phyloP scores from a whole-genome alignment of 92 coral and sea anemone species.

The Zoanthus sociatus region DNA sequence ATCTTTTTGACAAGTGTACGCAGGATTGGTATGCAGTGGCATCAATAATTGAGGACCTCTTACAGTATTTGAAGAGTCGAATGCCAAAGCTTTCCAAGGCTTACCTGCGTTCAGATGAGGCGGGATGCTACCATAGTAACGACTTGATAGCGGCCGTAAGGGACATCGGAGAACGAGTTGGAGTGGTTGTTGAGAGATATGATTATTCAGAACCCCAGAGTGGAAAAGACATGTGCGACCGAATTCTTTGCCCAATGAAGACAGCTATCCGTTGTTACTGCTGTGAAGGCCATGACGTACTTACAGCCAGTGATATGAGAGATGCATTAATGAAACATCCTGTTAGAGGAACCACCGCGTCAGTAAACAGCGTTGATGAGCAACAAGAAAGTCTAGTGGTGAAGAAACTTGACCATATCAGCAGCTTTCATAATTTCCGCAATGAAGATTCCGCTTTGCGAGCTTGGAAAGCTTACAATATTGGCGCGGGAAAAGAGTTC shows the following conservation, averaged over 20 bases:
- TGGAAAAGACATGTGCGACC: slow-evolving; percentile 39
- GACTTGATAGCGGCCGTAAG: background rate
- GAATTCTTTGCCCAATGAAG: slow-evolving; percentile 34
- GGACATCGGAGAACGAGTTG: slow-evolving; percentile 7
- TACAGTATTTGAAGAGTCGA: background rate
- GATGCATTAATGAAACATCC: slow-evolving; percentile 52
- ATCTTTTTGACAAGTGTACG: background rate
- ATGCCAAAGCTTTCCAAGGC: background rate
- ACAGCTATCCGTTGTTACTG: slow-evolving; percentile 18
- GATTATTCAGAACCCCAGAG: slow-evolving; percentile 32
- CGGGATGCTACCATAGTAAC: slow-evolving; percentile 37
- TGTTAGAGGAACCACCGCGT: slow-evolving; percentile 52
- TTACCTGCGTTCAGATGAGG: slow-evolving; percentile 41
- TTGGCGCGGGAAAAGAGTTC: slow-evolving; percentile 52
- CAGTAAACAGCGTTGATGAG: slow-evolving; percentile 56
- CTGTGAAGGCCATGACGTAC: slow-evolving; percentile 43
- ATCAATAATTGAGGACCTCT: slow-evolving; percentile 13
- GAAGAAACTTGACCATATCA: slow-evolving; percentile 61
- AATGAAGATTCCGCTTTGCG: slow-evolving; percentile 54
- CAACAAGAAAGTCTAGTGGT: slow-evolving; percentile 42
- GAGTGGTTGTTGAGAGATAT: slow-evolving; percentile 11
- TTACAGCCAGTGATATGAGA: slow-evolving; percentile 38
- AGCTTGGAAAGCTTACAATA: slow-evolving; percentile 36
- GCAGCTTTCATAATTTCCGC: slow-evolving; percentile 70
- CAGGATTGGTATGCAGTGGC: slow-evolving; percentile 15